A percentile compares a stretch with the other conserved stretches of the same genome.
Conservation (phyloP, 2,113 vertebrate species). For the Passer domesticus region DNA sequence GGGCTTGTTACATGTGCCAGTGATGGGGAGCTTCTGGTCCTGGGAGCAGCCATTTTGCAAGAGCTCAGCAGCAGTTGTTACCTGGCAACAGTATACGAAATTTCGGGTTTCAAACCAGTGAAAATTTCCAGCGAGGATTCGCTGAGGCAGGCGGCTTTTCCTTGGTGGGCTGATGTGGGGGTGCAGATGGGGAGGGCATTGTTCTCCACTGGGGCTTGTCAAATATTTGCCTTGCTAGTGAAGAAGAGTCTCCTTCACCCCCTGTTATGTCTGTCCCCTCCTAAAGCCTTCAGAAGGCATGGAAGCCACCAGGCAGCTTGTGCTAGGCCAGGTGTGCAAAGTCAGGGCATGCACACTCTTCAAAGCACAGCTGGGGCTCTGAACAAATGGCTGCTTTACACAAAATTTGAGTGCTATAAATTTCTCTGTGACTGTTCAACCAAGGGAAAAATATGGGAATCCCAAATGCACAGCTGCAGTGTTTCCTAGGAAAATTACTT, state of each 20-base stretch:
- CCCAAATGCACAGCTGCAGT: not conserved
- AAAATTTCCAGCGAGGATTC: not conserved
- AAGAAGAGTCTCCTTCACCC: not conserved
- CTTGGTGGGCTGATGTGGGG: not conserved
- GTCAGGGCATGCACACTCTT: not conserved
- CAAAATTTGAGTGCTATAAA: not conserved
- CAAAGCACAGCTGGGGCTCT: not conserved
- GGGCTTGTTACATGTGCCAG: not conserved
- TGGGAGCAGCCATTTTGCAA: slow-evolving; percentile 35
- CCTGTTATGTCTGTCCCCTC: not conserved
- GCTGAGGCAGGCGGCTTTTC: not conserved
- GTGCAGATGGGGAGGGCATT: not conserved
- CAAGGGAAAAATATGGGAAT: not conserved
- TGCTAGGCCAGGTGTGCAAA: not conserved
- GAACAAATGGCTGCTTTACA: not conserved
- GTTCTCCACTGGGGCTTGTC: fast-evolving
- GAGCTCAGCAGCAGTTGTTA: slow-evolving; percentile 45
- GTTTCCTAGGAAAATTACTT: not conserved
- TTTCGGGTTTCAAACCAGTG: not conserved
- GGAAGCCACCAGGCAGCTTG: not conserved
- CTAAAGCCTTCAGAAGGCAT: not conserved
- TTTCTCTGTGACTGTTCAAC: fast-evolving
- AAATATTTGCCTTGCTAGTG: not conserved
- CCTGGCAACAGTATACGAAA: slow-evolving; percentile 48
- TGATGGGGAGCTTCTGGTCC: not conserved